phyloP scores from a whole-genome alignment of 1,140 invertebrate genomes.

The Myzus persicae region DNA sequence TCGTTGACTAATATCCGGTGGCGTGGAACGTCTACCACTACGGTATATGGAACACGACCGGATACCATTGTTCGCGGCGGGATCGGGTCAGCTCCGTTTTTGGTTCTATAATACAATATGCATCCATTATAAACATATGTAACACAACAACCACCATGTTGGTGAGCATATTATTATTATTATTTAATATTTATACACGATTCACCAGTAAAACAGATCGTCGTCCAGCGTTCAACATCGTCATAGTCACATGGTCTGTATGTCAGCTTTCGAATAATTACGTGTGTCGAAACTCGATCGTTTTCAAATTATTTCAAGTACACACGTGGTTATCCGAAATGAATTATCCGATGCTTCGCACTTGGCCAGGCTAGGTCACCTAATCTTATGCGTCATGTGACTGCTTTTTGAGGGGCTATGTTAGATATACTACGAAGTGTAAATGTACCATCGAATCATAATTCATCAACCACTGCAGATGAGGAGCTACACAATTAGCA shows the following conservation, averaged over 20 bases:
- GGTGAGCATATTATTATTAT: neutral
- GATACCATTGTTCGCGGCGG: neutral
- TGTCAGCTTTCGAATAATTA: neutral
- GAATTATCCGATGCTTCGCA: too few species aligned
- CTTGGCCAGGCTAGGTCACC: too few species aligned
- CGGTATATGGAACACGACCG: neutral
- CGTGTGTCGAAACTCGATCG: neutral
- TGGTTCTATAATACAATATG: neutral
- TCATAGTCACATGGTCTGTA: neutral
- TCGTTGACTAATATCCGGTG: constrained; percentile 10
- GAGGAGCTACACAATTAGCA: too few species aligned
- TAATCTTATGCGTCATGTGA: too few species aligned
- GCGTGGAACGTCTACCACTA: neutral
- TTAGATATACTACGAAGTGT: too few species aligned
- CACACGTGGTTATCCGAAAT: too few species aligned
- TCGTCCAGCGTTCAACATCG: neutral
- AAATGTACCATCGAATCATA: too few species aligned
- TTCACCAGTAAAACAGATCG: neutral
- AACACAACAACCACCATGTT: neutral
- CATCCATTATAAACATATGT: neutral
- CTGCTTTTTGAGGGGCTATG: too few species aligned
- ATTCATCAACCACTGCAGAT: too few species aligned
- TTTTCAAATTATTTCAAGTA: neutral
- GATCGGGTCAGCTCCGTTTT: neutral
- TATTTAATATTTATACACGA: neutral